Base-by-base conservation (phyloP, 1,140 invertebrate species). In the Chironomus tepperi region DNA sequence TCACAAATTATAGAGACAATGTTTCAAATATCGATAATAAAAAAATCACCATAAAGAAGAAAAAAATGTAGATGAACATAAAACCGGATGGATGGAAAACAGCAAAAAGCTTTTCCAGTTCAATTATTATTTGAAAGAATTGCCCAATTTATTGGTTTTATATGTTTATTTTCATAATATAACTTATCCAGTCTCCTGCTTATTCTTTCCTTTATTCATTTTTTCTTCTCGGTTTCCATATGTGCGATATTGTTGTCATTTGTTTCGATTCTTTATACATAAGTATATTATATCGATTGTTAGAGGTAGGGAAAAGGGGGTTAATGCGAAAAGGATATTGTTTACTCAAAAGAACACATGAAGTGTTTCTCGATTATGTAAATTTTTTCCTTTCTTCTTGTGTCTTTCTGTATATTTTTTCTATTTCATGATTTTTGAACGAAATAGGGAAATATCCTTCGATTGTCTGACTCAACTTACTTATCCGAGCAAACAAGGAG, bases 31-130 rank as follows among this genome's bases (percentile, higher is more conserved):
- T 34, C 24, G 24, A 34, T 34, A 34, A 34, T 34, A 34, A 34
- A 34, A 34, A 34, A 34, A 34, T 34, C 24, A 34, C 1, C 24
- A 34, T 34, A 34, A 34, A n/a, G n/a, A n/a, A n/a, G n/a, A n/a
- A n/a, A n/a, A n/a, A 34, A 34, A 2, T 34, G 24, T 34, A 34
- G 24, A 34, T 5, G 24, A 34, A 34, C 24, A 34, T 34, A 57
- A 57, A 57, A 57, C 47, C 47, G 47, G 47, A 57, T 57, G n/a
- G 12, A 57, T n/a, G n/a, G n/a, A 70, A 70, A 70, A 70, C 65
- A 70, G 16, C 65, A 21, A 70, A 70, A 70, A 70, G 65, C 65
- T 70, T 70, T 70, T 70, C 65, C 65, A 21, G 65, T 70, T 70
- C 65, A 70, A 70, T 70, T 70, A 19, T 18, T 18, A 70, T 18